Base-by-base conservation (phyloP, 2,888 invertebrate genomes). In the Pseudanteris insignis region DNA sequence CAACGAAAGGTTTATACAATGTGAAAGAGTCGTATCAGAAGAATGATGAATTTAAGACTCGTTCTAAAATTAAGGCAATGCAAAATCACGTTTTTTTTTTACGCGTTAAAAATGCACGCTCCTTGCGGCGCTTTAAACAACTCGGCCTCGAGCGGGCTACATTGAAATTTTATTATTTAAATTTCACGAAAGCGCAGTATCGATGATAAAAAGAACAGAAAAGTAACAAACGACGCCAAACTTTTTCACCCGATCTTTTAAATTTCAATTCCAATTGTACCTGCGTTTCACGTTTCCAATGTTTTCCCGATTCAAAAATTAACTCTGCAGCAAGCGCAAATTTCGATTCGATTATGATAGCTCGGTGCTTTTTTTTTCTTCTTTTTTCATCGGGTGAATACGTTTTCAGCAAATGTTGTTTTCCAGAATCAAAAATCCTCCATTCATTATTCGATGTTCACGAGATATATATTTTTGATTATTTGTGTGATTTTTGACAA, bases 61-160 rank as follows among this genome's bases (percentile, higher is more conserved):
- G 21, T 37, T 58, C 32, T 32, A 58, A 58, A 58, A 58, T 58
- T 50, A 44, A 58, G 28, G 30, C 21, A 24, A 33, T 38, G 38
- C 32, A 58, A 58, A 58, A 58, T 58, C 58, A 50, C 58, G 58
- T 58, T 50, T 50, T n/a, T n/a, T n/a, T n/a, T 58, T 44, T 50
- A 33, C 32, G 58, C 48, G 50, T 58, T 58, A 58, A 58, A 58
- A 43, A 57, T 43, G 40, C 36, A 50, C 43, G 36, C 28, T 34
- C 38, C 55, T 55, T 47, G 43, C 48, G 37, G 47, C 41, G 26
- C 30, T 38, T 38, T 57, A 50, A 57, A 57, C 48, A 57, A 43
- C 26, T 50, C 34, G 48, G 26, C 10, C 13, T 12, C 8, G 12
- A 12, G 7, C 33, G 10, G 14, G 32, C 28, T 36, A 34, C 36